Conservation (phyloP, 2,113 vertebrate species). For the Scomber japonicus region DNA sequence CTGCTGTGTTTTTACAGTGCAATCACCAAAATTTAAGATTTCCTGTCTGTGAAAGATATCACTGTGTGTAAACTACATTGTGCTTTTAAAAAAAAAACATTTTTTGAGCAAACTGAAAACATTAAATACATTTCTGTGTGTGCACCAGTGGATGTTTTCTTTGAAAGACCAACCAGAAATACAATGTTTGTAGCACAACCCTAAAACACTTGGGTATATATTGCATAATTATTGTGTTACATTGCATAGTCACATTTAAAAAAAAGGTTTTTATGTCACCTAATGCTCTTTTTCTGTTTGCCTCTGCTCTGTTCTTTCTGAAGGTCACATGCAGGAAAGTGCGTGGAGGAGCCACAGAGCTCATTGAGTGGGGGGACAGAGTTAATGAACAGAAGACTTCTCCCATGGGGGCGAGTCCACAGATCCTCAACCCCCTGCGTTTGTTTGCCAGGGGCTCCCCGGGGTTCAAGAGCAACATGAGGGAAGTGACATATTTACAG, state of each 20-base stretch:
- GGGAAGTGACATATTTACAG: conserved; percentile 91
- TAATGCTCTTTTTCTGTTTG: conserved; percentile 39
- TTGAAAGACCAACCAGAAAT: neutral
- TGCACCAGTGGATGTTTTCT: neutral
- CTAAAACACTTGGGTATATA: no score
- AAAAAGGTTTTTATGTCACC: neutral
- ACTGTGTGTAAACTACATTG: neutral
- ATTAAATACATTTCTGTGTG: neutral
- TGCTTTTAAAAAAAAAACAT: neutral
- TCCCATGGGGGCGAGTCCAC: conserved; percentile 88
- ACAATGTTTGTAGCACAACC: neutral
- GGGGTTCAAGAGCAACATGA: conserved; percentile 87
- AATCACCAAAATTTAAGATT: neutral
- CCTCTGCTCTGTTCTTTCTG: conserved; percentile 58
- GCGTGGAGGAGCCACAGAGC: conserved; percentile 82
- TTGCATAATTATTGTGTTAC: neutral
- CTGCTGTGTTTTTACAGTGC: conserved; percentile 3
- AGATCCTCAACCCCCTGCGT: conserved; percentile 92
- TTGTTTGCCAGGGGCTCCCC: conserved; percentile 93
- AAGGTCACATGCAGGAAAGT: conserved; percentile 90
- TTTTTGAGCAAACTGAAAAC: neutral
- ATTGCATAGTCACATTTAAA: neutral
- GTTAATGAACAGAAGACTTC: conserved; percentile 87
- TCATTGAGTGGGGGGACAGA: conserved; percentile 92
- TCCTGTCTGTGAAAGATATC: neutral